These are phyloP conservation scores for Axis porcinus DNA, from an alignment of 2,113 vertebrate species.

Conservation along the genomic window DNA sequence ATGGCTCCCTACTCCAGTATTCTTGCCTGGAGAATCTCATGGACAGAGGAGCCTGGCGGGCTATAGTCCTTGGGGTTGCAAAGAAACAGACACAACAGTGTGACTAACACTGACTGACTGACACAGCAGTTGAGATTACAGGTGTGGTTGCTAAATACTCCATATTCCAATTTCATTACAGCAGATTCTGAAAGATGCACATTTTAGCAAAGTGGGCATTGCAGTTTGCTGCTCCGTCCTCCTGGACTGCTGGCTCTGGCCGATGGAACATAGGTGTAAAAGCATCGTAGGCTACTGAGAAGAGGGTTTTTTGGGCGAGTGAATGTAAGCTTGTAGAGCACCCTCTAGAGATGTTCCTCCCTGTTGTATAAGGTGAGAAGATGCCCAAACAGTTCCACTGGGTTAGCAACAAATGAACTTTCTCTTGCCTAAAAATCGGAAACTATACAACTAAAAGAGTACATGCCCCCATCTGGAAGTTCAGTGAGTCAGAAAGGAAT, in stretches of 20 bases:
- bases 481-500: not conserved
- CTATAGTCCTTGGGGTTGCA: not conserved
- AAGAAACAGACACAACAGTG: not conserved
- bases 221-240: rapidly evolving
- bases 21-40: not conserved
- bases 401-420: not conserved
- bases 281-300: not conserved
- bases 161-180: not conserved
- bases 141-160: not conserved
- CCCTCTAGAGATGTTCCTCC: not conserved
- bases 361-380: not conserved
- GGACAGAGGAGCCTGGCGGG: not conserved
- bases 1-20: not conserved
- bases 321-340: not conserved
- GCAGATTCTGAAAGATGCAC: not conserved
- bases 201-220: not conserved
- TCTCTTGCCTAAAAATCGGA: not conserved
- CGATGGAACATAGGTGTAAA: not conserved
- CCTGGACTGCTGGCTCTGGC: not conserved
- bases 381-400: not conserved
- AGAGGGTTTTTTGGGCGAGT: not conserved
- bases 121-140: not conserved
- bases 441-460: not conserved
- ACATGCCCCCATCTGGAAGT: not conserved
- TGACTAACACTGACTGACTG: not conserved